A percentile compares a stretch with the other conserved stretches of the same genome.
These are phyloP conservation scores for Macrotis lagotis DNA, from an alignment of 2,113 vertebrate genomes.

Conservation along the genomic window DNA sequence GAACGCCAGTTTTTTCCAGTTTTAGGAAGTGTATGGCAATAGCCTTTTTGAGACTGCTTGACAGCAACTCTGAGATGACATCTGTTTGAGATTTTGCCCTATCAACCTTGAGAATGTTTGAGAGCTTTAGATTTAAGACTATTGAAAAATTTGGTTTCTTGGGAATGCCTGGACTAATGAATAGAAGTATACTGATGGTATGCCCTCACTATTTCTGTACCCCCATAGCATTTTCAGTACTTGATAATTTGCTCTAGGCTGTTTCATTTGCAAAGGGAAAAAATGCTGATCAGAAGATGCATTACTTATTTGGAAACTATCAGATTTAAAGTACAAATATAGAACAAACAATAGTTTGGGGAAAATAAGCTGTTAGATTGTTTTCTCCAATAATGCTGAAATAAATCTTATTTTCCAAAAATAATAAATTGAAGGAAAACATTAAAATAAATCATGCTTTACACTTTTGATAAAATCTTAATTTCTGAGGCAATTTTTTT, in stretches of 20 bases:
- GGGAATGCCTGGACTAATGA: neutral
- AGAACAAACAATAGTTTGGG: neutral
- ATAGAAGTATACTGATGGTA: neutral
- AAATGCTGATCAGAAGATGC: conserved; percentile 2
- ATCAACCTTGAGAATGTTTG: neutral
- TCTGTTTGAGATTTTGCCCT: neutral
- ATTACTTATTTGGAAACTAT: conserved; percentile 39
- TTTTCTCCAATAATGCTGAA: neutral
- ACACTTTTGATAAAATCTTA: neutral
- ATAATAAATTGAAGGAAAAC: neutral
- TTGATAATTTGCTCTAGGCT: conserved; percentile 25
- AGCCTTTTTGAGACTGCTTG: neutral
- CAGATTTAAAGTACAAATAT: conserved; percentile 30
- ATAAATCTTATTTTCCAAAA: neutral
- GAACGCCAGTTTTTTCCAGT: neutral
- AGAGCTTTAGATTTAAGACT: neutral
- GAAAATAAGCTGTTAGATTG: neutral
- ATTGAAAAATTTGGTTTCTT: neutral
- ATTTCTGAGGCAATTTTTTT: neutral
- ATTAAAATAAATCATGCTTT: conserved; percentile 24
- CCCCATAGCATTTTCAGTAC: neutral
- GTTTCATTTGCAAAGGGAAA: conserved; percentile 15
- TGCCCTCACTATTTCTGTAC: neutral
- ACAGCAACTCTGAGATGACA: neutral
- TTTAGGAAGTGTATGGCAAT: neutral